Conservation (phyloP, 1,140 invertebrate genomes). For the Drosophila lini region DNA sequence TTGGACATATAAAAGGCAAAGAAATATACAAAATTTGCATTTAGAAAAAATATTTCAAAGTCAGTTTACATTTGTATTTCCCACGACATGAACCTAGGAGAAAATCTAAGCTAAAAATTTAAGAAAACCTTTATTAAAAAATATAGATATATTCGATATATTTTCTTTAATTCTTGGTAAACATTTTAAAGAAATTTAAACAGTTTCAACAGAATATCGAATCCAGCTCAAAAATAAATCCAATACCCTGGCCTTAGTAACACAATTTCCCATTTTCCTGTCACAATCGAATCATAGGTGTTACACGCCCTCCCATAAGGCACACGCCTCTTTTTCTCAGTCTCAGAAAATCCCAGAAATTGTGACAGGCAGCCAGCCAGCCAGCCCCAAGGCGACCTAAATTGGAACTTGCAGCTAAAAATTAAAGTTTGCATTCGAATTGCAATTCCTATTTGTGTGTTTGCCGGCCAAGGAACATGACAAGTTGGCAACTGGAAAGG, state of each 20-base stretch:
- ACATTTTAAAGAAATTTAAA: neutral
- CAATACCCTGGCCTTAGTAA: neutral
- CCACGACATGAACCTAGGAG: too few species aligned
- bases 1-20: neutral
- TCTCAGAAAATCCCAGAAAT: constrained; percentile 25
- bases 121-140: too few species aligned
- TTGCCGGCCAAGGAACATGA: constrained; percentile 50
- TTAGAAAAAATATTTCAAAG: too few species aligned
- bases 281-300: constrained; percentile 38
- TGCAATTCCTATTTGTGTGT: constrained; percentile 72
- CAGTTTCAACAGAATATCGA: neutral
- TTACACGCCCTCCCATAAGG: constrained; percentile 17
- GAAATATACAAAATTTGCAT: neutral
- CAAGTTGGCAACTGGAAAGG: constrained; percentile 31
- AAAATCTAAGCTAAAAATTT: neutral
- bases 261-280: constrained; percentile 21
- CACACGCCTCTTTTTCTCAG: constrained; percentile 34
- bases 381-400: constrained; percentile 62
- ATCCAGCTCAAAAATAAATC: constrained; percentile 9
- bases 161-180: neutral
- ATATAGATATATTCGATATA: neutral
- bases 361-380: constrained; percentile 60
- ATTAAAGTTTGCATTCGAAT: constrained; percentile 72
- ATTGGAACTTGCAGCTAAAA: constrained; percentile 65
- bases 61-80: too few species aligned